Conservation (phyloP, 2,113 vertebrate genomes). For the Reinhardtius hippoglossoides region DNA sequence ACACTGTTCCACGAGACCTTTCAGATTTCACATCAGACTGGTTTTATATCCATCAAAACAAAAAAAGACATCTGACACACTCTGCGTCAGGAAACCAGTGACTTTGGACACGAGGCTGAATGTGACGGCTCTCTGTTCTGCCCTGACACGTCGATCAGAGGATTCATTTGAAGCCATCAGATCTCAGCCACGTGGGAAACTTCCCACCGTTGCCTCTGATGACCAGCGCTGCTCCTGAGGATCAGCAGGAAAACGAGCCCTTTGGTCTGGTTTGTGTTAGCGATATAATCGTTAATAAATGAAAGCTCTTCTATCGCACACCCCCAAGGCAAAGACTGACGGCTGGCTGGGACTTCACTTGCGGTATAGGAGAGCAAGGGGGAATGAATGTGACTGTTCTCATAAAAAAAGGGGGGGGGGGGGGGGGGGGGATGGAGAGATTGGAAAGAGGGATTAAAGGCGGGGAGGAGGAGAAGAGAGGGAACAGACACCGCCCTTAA, state of each 20-base stretch:
- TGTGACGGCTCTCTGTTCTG: slow-evolving; percentile 12
- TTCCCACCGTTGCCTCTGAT: slow-evolving; percentile 47
- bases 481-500: slow-evolving; percentile 28
- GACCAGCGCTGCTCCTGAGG: slow-evolving; percentile 38
- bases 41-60: neutral
- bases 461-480: slow-evolving; percentile 17
- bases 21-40: neutral
- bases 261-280: slow-evolving; percentile 73
- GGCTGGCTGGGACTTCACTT: slow-evolving; percentile 64
- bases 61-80: neutral
- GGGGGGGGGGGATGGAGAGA: slow-evolving; percentile 37
- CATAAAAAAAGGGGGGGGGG: slow-evolving; percentile 14
- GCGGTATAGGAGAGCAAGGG: slow-evolving; percentile 47
- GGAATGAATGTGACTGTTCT: slow-evolving; percentile 31
- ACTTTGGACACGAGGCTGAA: slow-evolving; percentile 7
- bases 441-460: slow-evolving; percentile 34
- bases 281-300: slow-evolving; percentile 68
- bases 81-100: slow-evolving; percentile 5
- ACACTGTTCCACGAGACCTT: neutral
- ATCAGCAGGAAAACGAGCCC: slow-evolving; percentile 56
- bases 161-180: slow-evolving; percentile 34
- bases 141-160: slow-evolving; percentile 39
- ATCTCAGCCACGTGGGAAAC: slow-evolving; percentile 29
- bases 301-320: slow-evolving; percentile 67
- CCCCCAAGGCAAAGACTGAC: slow-evolving; percentile 49